Percentiles rank a stretch among this genome's conserved stretches.
Conservation (phyloP, 2,888 invertebrate genomes). For the Melinaea menophilus region DNA sequence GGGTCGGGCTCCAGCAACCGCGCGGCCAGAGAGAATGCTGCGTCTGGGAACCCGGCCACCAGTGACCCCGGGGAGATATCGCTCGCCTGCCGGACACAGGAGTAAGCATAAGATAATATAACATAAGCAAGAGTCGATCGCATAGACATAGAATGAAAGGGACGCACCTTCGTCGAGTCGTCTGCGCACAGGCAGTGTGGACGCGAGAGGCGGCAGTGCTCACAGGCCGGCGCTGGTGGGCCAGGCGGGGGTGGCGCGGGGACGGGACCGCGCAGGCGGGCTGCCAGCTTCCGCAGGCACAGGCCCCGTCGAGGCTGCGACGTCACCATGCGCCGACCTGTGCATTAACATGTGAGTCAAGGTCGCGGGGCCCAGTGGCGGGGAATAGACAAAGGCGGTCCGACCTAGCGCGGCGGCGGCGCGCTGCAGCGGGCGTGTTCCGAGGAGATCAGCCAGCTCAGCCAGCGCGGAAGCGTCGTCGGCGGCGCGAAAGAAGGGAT, state of each 20-base stretch:
- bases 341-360: neutral
- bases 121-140: constrained; percentile 1
- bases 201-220: constrained; percentile 29
- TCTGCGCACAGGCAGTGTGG: constrained; percentile 51
- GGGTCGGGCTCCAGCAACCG: constrained; percentile 88
- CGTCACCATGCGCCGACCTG: constrained; percentile 51
- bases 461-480: constrained; percentile 85
- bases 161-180: constrained; percentile 29
- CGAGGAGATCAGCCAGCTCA: constrained; percentile 89
- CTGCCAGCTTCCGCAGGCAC: constrained; percentile 54
- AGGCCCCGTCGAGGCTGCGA: constrained; percentile 50
- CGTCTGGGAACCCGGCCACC: constrained; percentile 79
- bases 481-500: constrained; percentile 90
- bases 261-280: constrained; percentile 42
- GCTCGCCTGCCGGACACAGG: constrained; percentile 39
- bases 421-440: constrained; percentile 81
- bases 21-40: constrained; percentile 85
- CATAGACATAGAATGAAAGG: neutral
- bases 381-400: constrained; percentile 80
- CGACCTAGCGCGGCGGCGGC: constrained; percentile 83
- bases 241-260: constrained; percentile 28
- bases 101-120: no score
- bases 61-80: constrained; percentile 26
- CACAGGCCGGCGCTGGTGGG: constrained; percentile 27
- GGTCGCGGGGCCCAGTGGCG: constrained; percentile 69